phyloP scores from a whole-genome alignment of 1,140 invertebrate species.

The Sitodiplosis mosellana region DNA sequence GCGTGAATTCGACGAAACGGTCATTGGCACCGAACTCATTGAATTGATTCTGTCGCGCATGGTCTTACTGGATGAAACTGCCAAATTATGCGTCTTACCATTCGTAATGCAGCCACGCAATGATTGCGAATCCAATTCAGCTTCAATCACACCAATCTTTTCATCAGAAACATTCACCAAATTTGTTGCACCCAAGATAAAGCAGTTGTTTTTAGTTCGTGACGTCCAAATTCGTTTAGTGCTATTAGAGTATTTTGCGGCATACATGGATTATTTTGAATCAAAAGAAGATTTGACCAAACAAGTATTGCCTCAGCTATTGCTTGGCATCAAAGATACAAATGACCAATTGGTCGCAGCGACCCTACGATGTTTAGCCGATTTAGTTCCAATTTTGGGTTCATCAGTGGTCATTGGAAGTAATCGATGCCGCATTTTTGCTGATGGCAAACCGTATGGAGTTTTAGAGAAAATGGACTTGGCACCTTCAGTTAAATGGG shows the following conservation, averaged over 20 bases:
- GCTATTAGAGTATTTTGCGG: constrained; percentile 48
- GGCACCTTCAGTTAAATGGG: constrained; percentile 8
- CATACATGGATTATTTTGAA: constrained; percentile 43
- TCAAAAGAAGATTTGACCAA: constrained; percentile 45
- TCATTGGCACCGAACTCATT: constrained; percentile 57
- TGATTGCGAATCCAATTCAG: constrained; percentile 19
- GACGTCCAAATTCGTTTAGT: constrained; percentile 54
- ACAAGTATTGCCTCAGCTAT: constrained; percentile 52
- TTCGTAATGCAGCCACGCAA: constrained; percentile 49
- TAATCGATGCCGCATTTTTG: constrained; percentile 57
- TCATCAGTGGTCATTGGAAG: constrained; percentile 55
- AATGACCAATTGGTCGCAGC: constrained; percentile 60
- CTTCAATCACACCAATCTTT: constrained; percentile 19
- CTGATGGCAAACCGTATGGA: constrained; percentile 50
- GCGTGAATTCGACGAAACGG: constrained; percentile 48
- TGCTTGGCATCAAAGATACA: constrained; percentile 64
- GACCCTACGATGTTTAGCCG: constrained; percentile 57
- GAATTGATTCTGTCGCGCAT: constrained; percentile 57
- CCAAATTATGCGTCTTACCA: constrained; percentile 53
- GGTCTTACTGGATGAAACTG: constrained; percentile 60
- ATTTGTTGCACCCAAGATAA: constrained; percentile 47
- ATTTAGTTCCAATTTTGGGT: constrained; percentile 64
- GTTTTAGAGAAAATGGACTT: constrained; percentile 10
- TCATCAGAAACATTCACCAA: constrained; percentile 41
- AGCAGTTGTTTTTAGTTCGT: constrained; percentile 57